Percentiles rank a stretch among this genome's conserved stretches.
Conservation (phyloP, 2,113 vertebrate genomes). For the Zosterops lateralis region DNA sequence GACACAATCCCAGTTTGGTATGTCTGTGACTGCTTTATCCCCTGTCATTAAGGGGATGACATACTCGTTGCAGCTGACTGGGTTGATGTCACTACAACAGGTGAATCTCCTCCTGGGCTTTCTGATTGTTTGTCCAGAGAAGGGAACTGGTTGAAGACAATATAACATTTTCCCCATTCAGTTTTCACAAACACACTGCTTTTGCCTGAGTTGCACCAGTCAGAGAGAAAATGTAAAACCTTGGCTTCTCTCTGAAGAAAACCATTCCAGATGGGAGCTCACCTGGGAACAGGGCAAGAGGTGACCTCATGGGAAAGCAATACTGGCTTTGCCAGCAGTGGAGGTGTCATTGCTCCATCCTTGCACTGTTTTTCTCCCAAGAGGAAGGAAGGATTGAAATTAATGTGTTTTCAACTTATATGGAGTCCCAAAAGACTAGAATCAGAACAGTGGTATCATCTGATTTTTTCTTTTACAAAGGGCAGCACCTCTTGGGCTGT, state of each 20-base stretch:
- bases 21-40: not conserved
- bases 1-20: not conserved
- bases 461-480: not conserved
- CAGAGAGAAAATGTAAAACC: not conserved
- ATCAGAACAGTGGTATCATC: accelerated
- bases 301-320: not conserved
- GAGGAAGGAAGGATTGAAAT: not conserved
- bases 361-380: not conserved
- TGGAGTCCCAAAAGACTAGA: not conserved
- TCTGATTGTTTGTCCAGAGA: not conserved
- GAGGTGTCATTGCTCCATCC: not conserved
- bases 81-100: not conserved
- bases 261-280: not conserved
- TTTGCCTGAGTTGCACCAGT: not conserved
- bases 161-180: not conserved
- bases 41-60: not conserved
- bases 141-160: not conserved
- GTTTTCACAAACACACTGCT: not conserved
- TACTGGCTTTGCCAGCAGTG: not conserved
- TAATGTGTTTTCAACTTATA: not conserved
- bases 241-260: not conserved
- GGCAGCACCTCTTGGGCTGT: not conserved
- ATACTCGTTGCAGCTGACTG: not conserved
- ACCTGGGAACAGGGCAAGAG: not conserved
- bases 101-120: not conserved